Base-by-base conservation (phyloP, 2,797 vertebrate species). In the Centroberyx gerrardi region DNA sequence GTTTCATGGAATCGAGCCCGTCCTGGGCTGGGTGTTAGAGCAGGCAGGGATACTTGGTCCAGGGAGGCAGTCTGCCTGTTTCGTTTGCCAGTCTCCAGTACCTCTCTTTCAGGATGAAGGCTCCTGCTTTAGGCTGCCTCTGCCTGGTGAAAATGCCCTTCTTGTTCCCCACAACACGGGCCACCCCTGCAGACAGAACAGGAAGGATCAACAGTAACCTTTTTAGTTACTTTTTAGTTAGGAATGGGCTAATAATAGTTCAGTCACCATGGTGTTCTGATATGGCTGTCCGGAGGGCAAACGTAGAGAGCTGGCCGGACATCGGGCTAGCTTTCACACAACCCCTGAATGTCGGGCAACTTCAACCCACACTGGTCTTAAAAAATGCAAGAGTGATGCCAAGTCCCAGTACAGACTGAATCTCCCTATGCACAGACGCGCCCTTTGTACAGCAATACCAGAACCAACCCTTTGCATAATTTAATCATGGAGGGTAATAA, bases 91-190 rank as follows among this genome's bases (percentile, higher is more conserved):
- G 92, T 55, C 81, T 96, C 98, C 98, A 98, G 94, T 99, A 99
- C 63, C 98, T 92, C 56, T 98, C 96, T 85, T 92, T 96, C 70
- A 99, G 91, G 83, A 97, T 69, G 88, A 97, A 98, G 0, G 98
- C 98, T 1, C 96, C 95, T 0, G 94, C 81, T 90, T 99, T 99
- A 18, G 98, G 98, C 80, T 99, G 97, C 60, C 98, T 92, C 58
- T 99, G 97, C 1, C 98, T 96, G 31, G 91, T 99, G 87, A 99
- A 99, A 79, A 99, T 90, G 12, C 98, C 98, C 82, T 99, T 99
- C 85, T 95, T 98, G 89, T 99, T 99, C 5, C 98, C 98, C 52
- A 97, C 56, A 48, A 96, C 95, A 66, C 98, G 96, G 0, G 6
- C 76, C 76, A 92, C 67, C 5, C 84, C 98, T 99, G 88, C 49